phyloP scores from a whole-genome alignment of 2,888 invertebrate genomes.

The Ophonus ardosiacus region DNA sequence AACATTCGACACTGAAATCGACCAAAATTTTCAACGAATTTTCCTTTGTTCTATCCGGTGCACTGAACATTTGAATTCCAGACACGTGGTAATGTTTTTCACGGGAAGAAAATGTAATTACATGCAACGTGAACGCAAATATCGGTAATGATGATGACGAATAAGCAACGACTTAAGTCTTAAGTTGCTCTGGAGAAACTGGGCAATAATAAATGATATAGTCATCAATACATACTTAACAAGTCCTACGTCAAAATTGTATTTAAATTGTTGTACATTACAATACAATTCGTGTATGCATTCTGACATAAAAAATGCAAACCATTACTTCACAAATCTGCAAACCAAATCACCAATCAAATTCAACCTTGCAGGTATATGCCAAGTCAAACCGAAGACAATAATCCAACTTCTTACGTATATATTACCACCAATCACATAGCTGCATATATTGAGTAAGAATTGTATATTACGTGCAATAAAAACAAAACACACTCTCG shows the following conservation, averaged over 20 bases:
- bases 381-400: background rate
- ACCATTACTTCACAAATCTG: background rate
- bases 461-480: background rate
- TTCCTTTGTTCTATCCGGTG: slow-evolving; percentile 49
- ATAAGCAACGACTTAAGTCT: too few relatives aligned
- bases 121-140: background rate
- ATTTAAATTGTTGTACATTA: too few relatives aligned
- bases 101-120: background rate
- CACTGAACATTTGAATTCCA: background rate
- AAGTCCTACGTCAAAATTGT: too few relatives aligned
- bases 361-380: slow-evolving; percentile 16
- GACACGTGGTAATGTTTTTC: slow-evolving; percentile 32
- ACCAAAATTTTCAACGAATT: slow-evolving; percentile 49
- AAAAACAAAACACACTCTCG: slow-evolving; percentile 14
- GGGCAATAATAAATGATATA: too few relatives aligned
- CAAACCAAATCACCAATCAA: slow-evolving; percentile 30
- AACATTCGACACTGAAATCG: slow-evolving; percentile 48
- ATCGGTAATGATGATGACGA: background rate
- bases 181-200: too few relatives aligned
- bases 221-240: too few relatives aligned
- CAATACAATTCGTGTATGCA: too few relatives aligned
- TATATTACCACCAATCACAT: background rate
- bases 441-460: slow-evolving; percentile 22
- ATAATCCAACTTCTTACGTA: background rate
- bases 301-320: too few relatives aligned